Evolutionary conservation across 2,113 vertebrate genomes (phyloP).

Genomic region (Nothoprocta pentlandii): DNA sequence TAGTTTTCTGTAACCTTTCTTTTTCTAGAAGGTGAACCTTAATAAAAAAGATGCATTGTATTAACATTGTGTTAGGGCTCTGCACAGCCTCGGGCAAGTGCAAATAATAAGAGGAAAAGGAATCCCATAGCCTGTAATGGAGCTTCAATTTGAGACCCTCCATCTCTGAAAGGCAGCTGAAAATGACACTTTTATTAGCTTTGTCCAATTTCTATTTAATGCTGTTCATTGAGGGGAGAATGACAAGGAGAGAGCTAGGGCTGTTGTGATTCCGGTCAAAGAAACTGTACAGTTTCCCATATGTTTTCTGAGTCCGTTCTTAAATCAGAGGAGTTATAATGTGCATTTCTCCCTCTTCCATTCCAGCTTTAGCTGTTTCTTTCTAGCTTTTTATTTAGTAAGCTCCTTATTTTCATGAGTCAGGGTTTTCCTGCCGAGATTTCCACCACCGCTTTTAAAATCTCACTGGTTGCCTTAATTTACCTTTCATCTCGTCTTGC

Average conservation of each 20-base stretch:
- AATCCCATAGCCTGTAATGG: neutral
- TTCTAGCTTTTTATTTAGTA: neutral
- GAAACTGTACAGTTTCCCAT: neutral
- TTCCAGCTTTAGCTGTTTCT: neutral
- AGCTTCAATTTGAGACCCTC: conserved; percentile 1
- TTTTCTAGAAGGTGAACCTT: conserved; percentile 13
- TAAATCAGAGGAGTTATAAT: neutral
- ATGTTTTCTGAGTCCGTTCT: neutral
- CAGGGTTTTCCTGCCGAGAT: neutral
- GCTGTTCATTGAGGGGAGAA: neutral
- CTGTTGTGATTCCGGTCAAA: conserved; percentile 1
- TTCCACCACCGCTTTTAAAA: conserved; percentile 52
- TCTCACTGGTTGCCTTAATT: conserved; percentile 68
- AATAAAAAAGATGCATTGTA: conserved; percentile 32
- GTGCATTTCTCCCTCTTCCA: neutral
- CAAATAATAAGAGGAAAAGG: conserved; percentile 9
- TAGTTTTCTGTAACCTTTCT: conserved; percentile 20
- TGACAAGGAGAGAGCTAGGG: neutral
- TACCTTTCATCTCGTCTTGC: neutral
- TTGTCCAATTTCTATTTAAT: neutral
- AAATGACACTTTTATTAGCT: neutral
- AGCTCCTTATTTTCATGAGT: neutral
- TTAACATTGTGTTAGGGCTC: conserved; percentile 4
- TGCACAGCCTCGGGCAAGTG: conserved; percentile 28
- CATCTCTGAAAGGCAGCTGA: conserved; percentile 26